Base-by-base conservation (phyloP, 2,888 invertebrate species). In the Volucella zonaria region DNA sequence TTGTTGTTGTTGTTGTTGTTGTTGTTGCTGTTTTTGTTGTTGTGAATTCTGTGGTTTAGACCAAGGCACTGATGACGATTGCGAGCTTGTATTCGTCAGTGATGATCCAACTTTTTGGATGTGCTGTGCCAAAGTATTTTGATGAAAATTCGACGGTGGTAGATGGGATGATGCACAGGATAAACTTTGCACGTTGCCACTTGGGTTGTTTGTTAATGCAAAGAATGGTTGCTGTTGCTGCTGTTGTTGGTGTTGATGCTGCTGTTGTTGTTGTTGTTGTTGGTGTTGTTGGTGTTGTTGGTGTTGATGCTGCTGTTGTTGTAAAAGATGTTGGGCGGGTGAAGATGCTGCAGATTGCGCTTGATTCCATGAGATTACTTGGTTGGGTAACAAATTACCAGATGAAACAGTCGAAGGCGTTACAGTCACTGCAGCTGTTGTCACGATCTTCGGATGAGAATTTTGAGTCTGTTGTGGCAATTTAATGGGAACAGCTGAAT, bases 101-200 rank as follows among this genome's bases (percentile, higher is more conserved):
- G 80, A 64, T 31, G 82, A 75, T 73, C 73, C 79, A 42, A 91
- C 90, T 86, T 91, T 91, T 76, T 91, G 91, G 81, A 91, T 81
- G 82, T 91, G 91, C 70, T 91, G 91, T 40, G 91, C 91, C 87
- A 91, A 80, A 15, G 91, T 91, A 49, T 89, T 91, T 82, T 91
- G 90, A 87, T 91, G 91, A 82, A 91, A 91, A 83, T 91, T 91
- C n/a, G 91, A 91, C 42, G 91, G 91, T 54, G 91, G 91, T 86
- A 91, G 74, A 10, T 90, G 81, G 42, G 87, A 67, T 18, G 87
- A 76, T 18, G 86, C 14, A 68, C 87, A 56, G 51, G 71, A 15
- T 58, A 85, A 43, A 40, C 54, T 71, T 49, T 83, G 83, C 23
- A 49, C 66, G 62, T 61, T 79, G 51, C 75, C 66, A 9, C 38